These are phyloP conservation scores for Coecobrya sp. DNA, from an alignment of 2,888 invertebrate genomes.

Conservation along the genomic window DNA sequence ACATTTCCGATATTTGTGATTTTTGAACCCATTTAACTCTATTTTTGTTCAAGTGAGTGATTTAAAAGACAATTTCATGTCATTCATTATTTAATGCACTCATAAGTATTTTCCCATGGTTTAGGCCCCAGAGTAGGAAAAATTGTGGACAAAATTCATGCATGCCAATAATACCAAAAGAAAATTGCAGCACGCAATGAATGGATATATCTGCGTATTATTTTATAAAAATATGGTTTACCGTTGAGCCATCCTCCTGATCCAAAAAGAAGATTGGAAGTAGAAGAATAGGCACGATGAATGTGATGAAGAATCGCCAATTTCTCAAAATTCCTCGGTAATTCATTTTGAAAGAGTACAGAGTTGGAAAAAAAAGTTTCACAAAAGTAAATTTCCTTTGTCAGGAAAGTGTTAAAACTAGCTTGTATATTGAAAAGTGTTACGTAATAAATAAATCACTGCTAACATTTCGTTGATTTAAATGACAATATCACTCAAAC, in stretches of 20 bases:
- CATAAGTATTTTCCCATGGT: no score
- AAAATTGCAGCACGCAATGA: no score
- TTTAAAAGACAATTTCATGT: no score
- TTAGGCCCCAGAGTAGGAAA: no score
- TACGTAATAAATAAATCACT: not conserved
- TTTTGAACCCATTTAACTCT: no score
- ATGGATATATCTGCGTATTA: no score
- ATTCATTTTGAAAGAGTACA: constrained; percentile 56
- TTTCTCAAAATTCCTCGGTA: constrained; percentile 89
- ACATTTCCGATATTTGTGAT: no score
- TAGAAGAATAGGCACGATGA: constrained; percentile 91
- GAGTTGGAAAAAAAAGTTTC: not conserved
- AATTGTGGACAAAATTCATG: no score
- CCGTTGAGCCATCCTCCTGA: constrained; percentile 59
- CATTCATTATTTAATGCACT: no score
- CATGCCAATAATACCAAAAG: no score
- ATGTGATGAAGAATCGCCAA: constrained; percentile 92
- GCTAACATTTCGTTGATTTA: not conserved
- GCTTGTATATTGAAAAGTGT: not conserved
- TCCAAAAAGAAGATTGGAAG: constrained; percentile 89
- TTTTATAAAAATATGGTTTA: constrained; percentile 7
- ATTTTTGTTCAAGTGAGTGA: no score
- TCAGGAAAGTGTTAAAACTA: not conserved
- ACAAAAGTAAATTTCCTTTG: not conserved
- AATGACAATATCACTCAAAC: no score